These are phyloP conservation scores for Pelusios castaneus DNA, from an alignment of 2,113 vertebrate genomes.

Conservation along the genomic window DNA sequence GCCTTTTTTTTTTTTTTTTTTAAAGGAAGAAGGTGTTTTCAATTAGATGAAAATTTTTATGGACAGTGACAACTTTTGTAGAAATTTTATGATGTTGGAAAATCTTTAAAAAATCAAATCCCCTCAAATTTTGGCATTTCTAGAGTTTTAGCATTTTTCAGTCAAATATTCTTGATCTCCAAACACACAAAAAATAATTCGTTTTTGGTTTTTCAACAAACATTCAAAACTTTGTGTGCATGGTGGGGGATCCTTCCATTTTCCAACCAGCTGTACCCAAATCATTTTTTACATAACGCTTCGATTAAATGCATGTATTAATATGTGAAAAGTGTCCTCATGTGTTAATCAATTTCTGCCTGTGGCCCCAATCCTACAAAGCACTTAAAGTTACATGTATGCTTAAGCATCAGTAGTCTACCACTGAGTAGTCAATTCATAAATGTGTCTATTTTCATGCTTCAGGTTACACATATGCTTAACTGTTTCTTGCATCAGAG, in stretches of 20 bases:
- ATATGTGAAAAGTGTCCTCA: not conserved
- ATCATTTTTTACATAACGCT: not conserved
- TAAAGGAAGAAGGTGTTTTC: not conserved
- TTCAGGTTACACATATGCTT: not conserved
- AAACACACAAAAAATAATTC: not conserved
- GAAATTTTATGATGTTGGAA: not conserved
- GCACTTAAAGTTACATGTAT: not conserved
- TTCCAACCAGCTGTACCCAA: not conserved
- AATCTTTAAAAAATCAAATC: not conserved
- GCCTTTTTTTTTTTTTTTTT: too few relatives aligned
- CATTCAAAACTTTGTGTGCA: not conserved
- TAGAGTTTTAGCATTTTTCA: not conserved
- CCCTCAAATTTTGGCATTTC: not conserved
- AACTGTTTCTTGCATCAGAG: not conserved
- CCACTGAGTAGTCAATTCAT: not conserved
- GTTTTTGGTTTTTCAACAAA: not conserved
- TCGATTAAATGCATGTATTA: not conserved
- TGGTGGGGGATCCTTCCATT: not conserved
- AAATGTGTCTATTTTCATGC: not conserved
- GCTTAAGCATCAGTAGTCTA: too few relatives aligned
- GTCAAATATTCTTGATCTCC: not conserved
- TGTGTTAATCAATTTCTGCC: not conserved
- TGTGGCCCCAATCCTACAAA: not conserved
- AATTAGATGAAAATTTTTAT: not conserved
- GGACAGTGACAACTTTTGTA: not conserved